Percentiles rank a stretch among this genome's conserved stretches.
These are phyloP conservation scores for Patella depressa DNA, from an alignment of 2,888 invertebrate species.

Conservation along the genomic window DNA sequence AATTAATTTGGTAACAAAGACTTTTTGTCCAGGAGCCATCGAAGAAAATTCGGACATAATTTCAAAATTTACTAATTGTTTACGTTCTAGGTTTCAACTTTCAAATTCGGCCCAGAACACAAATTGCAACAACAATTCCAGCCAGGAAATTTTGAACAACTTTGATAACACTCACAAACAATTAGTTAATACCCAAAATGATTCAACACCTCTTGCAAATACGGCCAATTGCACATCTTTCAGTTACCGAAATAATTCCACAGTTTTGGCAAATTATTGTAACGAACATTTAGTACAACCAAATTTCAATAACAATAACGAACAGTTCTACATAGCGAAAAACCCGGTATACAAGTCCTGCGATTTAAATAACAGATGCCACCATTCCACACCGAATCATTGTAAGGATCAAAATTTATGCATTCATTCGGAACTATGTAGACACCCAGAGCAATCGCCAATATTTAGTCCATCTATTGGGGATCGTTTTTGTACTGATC, in stretches of 20 bases:
- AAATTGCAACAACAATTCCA: too few relatives aligned
- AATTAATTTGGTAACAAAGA: too few relatives aligned
- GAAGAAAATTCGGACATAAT: neutral
- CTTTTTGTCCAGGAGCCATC: too few relatives aligned
- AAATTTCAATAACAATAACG: too few relatives aligned
- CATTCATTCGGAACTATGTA: neutral
- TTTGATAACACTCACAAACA: too few relatives aligned
- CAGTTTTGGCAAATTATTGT: neutral
- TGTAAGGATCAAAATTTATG: neutral
- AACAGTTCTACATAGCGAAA: too few relatives aligned
- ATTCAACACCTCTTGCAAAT: too few relatives aligned
- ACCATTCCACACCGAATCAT: neutral
- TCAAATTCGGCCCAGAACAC: neutral
- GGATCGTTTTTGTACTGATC: too few relatives aligned
- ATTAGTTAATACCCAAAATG: too few relatives aligned
- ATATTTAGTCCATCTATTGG: too few relatives aligned
- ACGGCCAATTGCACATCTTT: neutral
- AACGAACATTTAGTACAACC: neutral
- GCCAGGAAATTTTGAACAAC: too few relatives aligned
- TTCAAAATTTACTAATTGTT: neutral
- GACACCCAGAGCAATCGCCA: neutral
- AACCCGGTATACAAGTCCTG: too few relatives aligned
- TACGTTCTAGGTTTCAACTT: neutral
- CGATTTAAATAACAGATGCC: neutral
- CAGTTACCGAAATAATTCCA: neutral